Percentiles rank a stretch among this genome's conserved stretches.
phyloP scores from a whole-genome alignment of 2,888 invertebrate species.

The Harpagoxenus sublaevis region DNA sequence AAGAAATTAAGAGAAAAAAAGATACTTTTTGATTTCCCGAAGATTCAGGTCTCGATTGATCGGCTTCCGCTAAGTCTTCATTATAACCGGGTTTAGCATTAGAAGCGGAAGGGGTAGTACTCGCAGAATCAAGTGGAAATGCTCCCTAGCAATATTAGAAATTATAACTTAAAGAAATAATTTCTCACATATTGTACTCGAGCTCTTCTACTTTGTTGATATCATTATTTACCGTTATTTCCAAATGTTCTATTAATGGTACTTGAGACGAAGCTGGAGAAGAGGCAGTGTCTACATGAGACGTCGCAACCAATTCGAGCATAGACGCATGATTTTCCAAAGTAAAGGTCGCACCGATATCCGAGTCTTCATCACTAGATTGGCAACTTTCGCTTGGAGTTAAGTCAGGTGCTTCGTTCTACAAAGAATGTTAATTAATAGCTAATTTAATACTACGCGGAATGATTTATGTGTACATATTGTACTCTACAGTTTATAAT shows the following conservation, averaged over 20 bases:
- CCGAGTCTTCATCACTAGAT: slow-evolving; percentile 83
- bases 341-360: slow-evolving; percentile 74
- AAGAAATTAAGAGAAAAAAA: not conserved
- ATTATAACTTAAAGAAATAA: slow-evolving; percentile 1
- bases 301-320: slow-evolving; percentile 49
- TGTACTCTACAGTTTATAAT: not conserved
- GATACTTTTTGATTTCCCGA: slow-evolving; percentile 80
- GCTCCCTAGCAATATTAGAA: slow-evolving; percentile 64
- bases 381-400: slow-evolving; percentile 82
- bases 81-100: slow-evolving; percentile 86
- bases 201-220: not conserved
- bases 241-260: slow-evolving; percentile 67
- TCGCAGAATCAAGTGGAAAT: slow-evolving; percentile 68
- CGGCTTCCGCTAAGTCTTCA: slow-evolving; percentile 93
- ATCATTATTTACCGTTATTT: slow-evolving; percentile 65
- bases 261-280: slow-evolving; percentile 62
- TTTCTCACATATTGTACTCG: not conserved
- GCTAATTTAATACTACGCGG: not conserved
- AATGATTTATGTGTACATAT: not conserved
- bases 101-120: slow-evolving; percentile 65
- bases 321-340: slow-evolving; percentile 73
- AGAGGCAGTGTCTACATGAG: slow-evolving; percentile 61
- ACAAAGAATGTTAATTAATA: slow-evolving; percentile 17
- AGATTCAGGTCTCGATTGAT: slow-evolving; percentile 89
- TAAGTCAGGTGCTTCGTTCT: slow-evolving; percentile 81